Conservation (phyloP, 2,888 invertebrate genomes). For the Lycocerus yunnanus region DNA sequence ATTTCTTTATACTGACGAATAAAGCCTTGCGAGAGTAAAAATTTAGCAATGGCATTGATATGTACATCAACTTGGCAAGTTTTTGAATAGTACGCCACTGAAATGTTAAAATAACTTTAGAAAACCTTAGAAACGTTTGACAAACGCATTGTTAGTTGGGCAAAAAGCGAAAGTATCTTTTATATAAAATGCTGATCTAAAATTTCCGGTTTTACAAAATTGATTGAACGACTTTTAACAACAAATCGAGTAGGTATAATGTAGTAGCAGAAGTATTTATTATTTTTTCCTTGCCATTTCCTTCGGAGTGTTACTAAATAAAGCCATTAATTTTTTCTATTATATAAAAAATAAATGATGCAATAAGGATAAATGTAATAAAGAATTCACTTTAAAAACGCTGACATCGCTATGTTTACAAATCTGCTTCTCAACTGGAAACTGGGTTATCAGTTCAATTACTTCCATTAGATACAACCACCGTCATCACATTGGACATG, state of each 20-base stretch:
- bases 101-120: not conserved
- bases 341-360: not conserved
- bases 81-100: not conserved
- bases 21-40: not conserved
- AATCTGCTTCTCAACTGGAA: constrained; percentile 18
- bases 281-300: not conserved
- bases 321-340: not conserved
- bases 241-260: not conserved
- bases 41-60: not conserved
- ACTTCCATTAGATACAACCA: constrained; percentile 15
- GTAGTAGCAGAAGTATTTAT: not conserved
- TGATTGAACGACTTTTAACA: not conserved
- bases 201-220: not conserved
- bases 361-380: not conserved
- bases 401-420: constrained; percentile 4
- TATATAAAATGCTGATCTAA: not conserved
- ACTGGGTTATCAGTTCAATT: constrained; percentile 34
- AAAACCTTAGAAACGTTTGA: not conserved
- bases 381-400: not conserved
- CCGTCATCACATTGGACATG: constrained; percentile 30
- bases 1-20: not conserved
- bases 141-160: not conserved
- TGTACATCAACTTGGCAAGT: not conserved
- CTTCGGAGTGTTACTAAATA: not conserved
- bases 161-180: not conserved